phyloP scores from a whole-genome alignment of 2,888 invertebrate species.

The Phaonia tiefii region DNA sequence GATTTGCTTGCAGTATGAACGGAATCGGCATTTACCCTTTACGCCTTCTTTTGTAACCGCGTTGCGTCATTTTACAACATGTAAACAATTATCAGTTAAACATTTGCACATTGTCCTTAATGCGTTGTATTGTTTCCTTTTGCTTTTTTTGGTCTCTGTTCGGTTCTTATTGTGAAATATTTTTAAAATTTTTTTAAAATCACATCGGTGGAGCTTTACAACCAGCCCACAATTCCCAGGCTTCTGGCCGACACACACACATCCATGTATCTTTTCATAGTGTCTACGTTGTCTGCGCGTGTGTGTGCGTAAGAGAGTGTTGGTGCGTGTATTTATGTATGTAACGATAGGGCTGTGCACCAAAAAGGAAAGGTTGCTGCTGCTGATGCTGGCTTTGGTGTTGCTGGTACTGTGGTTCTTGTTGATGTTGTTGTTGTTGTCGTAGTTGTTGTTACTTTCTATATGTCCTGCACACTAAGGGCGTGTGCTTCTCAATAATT shows the following conservation, averaged over 20 bases:
- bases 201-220: slow-evolving; percentile 29
- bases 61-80: slow-evolving; percentile 73
- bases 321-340: not conserved
- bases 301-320: slow-evolving; percentile 21
- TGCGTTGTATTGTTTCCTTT: slow-evolving; percentile 2
- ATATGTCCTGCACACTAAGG: slow-evolving; percentile 61
- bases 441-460: slow-evolving; percentile 54
- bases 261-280: slow-evolving; percentile 21
- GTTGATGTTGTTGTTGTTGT: slow-evolving; percentile 52
- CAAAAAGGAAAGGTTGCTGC: slow-evolving; percentile 54
- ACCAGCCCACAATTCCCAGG: slow-evolving; percentile 36
- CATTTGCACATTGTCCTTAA: slow-evolving; percentile 49
- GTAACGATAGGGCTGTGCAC: slow-evolving; percentile 51
- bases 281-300: slow-evolving; percentile 31
- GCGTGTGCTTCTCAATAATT: slow-evolving; percentile 65
- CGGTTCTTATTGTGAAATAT: not conserved
- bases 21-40: slow-evolving; percentile 74
- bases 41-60: slow-evolving; percentile 78
- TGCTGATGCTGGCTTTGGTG: slow-evolving; percentile 26
- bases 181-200: slow-evolving; percentile 21
- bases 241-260: slow-evolving; percentile 29
- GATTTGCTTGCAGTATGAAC: slow-evolving; percentile 65
- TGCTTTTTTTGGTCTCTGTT: slow-evolving; percentile 24
- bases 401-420: slow-evolving; percentile 44
- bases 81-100: slow-evolving; percentile 40